Percentiles rank a stretch among this genome's conserved stretches.
Conservation (phyloP, 2,888 invertebrate genomes). For the Phytoseiulus persimilis region DNA sequence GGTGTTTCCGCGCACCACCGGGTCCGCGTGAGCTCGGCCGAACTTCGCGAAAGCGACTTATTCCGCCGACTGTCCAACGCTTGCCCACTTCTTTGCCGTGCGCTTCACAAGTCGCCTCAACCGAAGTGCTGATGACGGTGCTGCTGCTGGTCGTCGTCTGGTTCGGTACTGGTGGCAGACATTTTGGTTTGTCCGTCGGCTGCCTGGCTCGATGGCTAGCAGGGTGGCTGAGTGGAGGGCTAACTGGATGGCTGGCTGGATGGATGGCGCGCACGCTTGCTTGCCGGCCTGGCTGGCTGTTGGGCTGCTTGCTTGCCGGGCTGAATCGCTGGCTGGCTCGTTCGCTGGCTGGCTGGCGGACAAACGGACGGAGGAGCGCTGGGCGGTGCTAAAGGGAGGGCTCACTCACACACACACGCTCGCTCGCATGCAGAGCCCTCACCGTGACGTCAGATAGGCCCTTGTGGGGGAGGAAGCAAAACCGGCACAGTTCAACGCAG, state of each 20-base stretch:
- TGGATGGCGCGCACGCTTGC: too few species aligned
- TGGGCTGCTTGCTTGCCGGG: neutral
- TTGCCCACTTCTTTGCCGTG: neutral
- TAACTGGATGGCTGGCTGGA: too few species aligned
- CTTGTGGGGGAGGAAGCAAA: neutral
- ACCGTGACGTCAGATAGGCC: slow-evolving; percentile 34
- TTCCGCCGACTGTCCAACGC: too few species aligned
- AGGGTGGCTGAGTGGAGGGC: too few species aligned
- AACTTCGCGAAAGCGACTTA: neutral
- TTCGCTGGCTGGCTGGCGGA: slow-evolving; percentile 32
- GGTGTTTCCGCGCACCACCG: neutral
- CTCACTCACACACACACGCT: slow-evolving; percentile 27
- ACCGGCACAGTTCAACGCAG: neutral
- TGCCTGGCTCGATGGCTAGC: too few species aligned
- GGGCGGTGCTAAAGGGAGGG: slow-evolving; percentile 37
- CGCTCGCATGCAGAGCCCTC: slow-evolving; percentile 18
- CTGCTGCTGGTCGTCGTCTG: neutral
- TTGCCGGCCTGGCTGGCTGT: neutral
- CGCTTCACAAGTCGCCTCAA: neutral
- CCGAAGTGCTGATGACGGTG: neutral
- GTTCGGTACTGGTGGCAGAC: slow-evolving; percentile 5
- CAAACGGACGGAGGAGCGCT: slow-evolving; percentile 23
- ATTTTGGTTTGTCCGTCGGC: neutral
- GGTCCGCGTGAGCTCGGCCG: neutral
- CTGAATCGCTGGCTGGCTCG: neutral